Evolutionary conservation across 2,888 invertebrate species (phyloP), one percentile per base, ranked within the genome.

Genomic region (Orthosia gothica): DNA sequence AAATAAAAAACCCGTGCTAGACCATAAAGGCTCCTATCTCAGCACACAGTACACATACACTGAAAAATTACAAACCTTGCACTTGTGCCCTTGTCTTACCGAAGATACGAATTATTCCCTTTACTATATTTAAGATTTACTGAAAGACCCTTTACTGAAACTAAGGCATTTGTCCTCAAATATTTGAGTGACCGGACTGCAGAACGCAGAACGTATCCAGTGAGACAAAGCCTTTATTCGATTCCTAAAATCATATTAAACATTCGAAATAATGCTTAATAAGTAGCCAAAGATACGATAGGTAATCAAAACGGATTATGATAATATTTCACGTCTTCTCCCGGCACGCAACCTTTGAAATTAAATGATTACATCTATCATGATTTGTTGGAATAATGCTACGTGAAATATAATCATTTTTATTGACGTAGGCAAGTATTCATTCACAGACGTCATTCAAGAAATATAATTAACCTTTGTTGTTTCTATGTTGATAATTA

Each of bases 301-400:
- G 74, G 63, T 68, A 81, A 87, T 86, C 79, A 76, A 80, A 81
- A 61, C 18, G 18, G 54, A 86, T 84, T 81, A 81, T 76, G 84
- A 65, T 76, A 79, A 86, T 75, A 83, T 75, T 85, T 83, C 80
- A 79, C 76, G 79, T 84, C 68, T 65, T 61, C 67, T 72, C 18
- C 1, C 40, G 59, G 63, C 87, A 88, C 88, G 87, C 87, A 78
- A 88, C 69, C 66, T 45, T 62, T 57, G 50, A 79, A 70, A 79
- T 83, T 64, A 70, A 75, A 79, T 61, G 66, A 81, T 73, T 67
- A 52, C 23, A 76, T 69, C 76, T 64, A n/a, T 64, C 50, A 54
- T 54, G 15, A 83, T 70, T 72, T 69, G 45, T 52, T 69, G n/a
- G 45, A 64, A 59, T 52, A 69, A 66, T 18, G 12, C 7, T 75